phyloP scores from a whole-genome alignment of 2,797 vertebrate species.

The Molossus molossus region DNA sequence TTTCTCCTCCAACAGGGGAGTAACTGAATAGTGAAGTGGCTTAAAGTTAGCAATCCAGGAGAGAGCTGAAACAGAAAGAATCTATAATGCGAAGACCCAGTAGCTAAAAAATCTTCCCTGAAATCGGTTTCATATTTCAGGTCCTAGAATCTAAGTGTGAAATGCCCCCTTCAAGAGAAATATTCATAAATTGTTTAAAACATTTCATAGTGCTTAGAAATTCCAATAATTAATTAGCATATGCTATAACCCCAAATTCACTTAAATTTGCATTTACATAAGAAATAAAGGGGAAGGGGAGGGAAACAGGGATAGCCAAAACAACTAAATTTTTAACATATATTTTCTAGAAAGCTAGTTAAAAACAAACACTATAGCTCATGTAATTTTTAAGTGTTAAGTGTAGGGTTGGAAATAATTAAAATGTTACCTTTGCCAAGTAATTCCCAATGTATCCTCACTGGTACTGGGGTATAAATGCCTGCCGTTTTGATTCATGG shows the following conservation, averaged over 20 bases:
- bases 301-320: conserved; percentile 77
- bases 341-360: conserved; percentile 83
- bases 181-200: conserved; percentile 73
- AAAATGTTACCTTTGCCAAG: conserved; percentile 99
- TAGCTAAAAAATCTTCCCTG: conserved; percentile 68
- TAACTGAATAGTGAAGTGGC: conserved; percentile 46
- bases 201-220: conserved; percentile 78
- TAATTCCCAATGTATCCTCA: conserved; percentile 99
- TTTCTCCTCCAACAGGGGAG: conserved; percentile 15
- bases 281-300: conserved; percentile 61
- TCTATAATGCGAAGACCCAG: conserved; percentile 42
- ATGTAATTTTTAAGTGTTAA: conserved; percentile 89
- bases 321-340: conserved; percentile 87
- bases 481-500: conserved; percentile 99
- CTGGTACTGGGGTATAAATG: conserved; percentile 99
- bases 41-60: conserved; percentile 39
- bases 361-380: conserved; percentile 89
- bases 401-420: conserved; percentile 97
- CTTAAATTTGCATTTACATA: conserved; percentile 74
- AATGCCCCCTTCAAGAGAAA: conserved; percentile 34
- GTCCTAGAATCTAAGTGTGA: conserved; percentile 69
- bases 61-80: conserved; percentile 65
- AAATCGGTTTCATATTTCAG: conserved; percentile 75
- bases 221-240: conserved; percentile 75
- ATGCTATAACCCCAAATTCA: conserved; percentile 65